A percentile compares a stretch with the other conserved stretches of the same genome.
Conservation (phyloP, 2,888 invertebrate genomes). For the Erynnis tages region DNA sequence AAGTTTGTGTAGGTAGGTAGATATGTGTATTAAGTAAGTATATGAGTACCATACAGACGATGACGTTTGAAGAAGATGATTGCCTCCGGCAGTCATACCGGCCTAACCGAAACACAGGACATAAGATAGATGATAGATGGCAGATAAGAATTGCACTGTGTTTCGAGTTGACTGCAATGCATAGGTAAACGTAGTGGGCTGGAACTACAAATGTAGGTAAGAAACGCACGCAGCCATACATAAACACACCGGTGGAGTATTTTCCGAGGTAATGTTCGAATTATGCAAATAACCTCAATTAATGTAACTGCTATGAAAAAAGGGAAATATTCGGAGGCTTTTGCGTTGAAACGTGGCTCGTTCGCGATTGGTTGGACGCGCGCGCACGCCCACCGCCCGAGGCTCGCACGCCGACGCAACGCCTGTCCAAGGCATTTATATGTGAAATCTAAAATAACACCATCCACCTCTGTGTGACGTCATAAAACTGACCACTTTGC, state of each 20-base stretch:
- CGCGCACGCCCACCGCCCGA: conserved; percentile 68
- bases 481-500: conserved; percentile 23
- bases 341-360: conserved; percentile 36
- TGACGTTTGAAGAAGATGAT: no score
- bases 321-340: conserved; percentile 53
- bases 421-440: conserved; percentile 52
- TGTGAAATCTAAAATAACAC: conserved; percentile 65
- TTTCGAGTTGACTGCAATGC: background rate
- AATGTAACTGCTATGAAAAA: conserved; percentile 57
- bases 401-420: conserved; percentile 54
- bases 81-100: no score
- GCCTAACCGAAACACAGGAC: no score
- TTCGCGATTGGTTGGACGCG: conserved; percentile 54
- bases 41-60: no score
- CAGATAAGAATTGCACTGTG: background rate
- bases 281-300: conserved; percentile 65
- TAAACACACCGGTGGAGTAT: conserved; percentile 36
- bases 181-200: background rate
- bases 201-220: no score
- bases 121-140: no score
- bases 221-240: background rate
- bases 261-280: conserved; percentile 52
- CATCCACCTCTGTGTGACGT: conserved; percentile 5
- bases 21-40: no score
- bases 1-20: no score